Percentiles rank a stretch among this genome's conserved stretches.
phyloP scores from a whole-genome alignment of 2,888 invertebrate species.

The Megalurothrips usitatus region DNA sequence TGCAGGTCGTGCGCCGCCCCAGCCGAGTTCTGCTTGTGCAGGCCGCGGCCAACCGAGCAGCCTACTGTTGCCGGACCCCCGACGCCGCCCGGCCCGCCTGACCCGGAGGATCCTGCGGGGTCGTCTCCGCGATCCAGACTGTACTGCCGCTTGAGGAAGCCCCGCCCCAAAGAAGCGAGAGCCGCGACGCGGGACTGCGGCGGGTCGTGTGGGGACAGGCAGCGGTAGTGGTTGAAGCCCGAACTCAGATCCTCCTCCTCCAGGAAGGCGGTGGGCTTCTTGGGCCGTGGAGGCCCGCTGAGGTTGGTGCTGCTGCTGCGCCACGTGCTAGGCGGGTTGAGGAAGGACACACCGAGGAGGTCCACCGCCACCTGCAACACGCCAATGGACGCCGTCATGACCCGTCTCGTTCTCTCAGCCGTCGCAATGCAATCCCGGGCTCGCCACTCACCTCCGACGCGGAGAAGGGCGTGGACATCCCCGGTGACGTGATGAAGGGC shows the following conservation, averaged over 20 bases:
- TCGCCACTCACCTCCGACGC: conserved; percentile 34
- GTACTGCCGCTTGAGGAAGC: conserved; percentile 61
- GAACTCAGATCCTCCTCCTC: conserved; percentile 63
- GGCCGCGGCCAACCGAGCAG: conserved; percentile 38
- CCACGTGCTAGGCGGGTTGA: conserved; percentile 35
- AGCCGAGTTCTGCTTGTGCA: conserved; percentile 64
- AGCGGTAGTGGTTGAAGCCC: conserved; percentile 71
- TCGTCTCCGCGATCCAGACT: conserved; percentile 65
- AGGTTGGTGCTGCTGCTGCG: conserved; percentile 39
- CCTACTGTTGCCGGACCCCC: not conserved
- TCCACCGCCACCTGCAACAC: conserved; percentile 30
- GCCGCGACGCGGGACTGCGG: conserved; percentile 33
- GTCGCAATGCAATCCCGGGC: not conserved
- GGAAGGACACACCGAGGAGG: conserved; percentile 37
- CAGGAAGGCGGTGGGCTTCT: conserved; percentile 45
- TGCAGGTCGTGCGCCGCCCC: conserved; percentile 64
- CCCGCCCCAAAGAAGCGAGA: conserved; percentile 41
- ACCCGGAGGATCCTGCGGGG: conserved; percentile 43
- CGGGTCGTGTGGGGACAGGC: conserved; percentile 58
- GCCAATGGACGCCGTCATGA: not conserved
- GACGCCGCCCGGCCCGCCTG: conserved; percentile 32
- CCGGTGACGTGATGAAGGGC: conserved; percentile 32
- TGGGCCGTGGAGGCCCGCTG: conserved; percentile 43
- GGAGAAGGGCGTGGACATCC: conserved; percentile 37
- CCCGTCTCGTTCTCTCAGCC: no score